Evolutionary conservation across 2,797 vertebrate genomes (phyloP).

Genomic region (Orientallactaga sibirica): DNA sequence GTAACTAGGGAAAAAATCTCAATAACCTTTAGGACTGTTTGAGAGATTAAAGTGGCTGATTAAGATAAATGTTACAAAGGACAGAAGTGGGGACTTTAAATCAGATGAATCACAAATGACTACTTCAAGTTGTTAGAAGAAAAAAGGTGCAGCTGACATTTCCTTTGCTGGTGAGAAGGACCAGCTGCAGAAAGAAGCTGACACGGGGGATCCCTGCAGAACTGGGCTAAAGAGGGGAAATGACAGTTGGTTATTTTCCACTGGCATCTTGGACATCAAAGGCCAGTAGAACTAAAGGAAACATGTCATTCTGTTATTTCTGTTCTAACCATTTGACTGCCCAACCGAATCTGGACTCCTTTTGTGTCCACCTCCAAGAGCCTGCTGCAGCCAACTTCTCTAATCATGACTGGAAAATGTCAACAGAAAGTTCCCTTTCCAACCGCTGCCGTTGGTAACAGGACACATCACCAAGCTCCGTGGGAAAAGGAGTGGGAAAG

Average conservation of each 20-base stretch:
- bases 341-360: neutral
- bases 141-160: conserved; percentile 71
- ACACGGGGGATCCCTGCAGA: neutral
- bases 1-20: conserved; percentile 16
- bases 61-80: conserved; percentile 64
- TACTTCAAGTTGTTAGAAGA: conserved; percentile 46
- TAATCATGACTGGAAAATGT: neutral
- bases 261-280: conserved; percentile 74
- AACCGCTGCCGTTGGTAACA: neutral
- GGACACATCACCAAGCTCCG: neutral
- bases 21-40: conserved; percentile 43
- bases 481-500: conserved; percentile 13
- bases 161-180: conserved; percentile 67
- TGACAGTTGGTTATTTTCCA: conserved; percentile 79
- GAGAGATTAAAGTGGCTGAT: conserved; percentile 28
- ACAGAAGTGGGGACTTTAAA: conserved; percentile 16
- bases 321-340: neutral
- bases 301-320: conserved; percentile 25
- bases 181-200: conserved; percentile 76
- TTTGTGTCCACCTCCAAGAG: neutral
- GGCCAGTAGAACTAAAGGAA: conserved; percentile 39
- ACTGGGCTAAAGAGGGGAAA: conserved; percentile 75
- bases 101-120: conserved; percentile 73
- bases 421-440: neutral
- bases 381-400: neutral